phyloP scores from a whole-genome alignment of 2,888 invertebrate genomes.

The Autographa gamma region DNA sequence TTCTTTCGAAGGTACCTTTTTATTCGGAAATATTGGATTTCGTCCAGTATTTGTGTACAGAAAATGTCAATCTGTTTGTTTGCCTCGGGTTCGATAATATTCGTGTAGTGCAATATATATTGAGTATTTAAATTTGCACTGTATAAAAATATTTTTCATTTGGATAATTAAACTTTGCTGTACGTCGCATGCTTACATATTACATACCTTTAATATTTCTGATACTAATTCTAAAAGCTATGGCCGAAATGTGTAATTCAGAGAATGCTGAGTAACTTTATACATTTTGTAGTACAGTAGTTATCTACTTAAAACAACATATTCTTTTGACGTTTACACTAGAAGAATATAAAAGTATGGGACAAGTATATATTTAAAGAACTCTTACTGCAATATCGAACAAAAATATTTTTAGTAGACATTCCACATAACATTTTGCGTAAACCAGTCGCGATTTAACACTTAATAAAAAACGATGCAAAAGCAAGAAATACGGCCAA shows the following conservation, averaged over 20 bases:
- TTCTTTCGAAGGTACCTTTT: not conserved
- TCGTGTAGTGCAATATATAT: no score
- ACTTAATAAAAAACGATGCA: no score
- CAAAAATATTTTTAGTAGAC: no score
- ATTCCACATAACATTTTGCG: no score
- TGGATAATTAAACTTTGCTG: no score
- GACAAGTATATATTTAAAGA: not conserved
- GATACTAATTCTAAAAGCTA: slow-evolving; percentile 19
- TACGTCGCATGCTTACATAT: not conserved
- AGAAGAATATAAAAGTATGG: not conserved
- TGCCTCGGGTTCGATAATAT: not conserved
- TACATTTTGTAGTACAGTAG: slow-evolving; percentile 22
- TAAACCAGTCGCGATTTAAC: no score
- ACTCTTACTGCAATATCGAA: no score
- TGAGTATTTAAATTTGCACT: not conserved
- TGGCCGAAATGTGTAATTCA: slow-evolving; percentile 31
- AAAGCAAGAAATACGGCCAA: not conserved
- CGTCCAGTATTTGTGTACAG: not conserved
- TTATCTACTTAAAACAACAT: slow-evolving; percentile 14
- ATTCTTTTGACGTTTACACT: not conserved
- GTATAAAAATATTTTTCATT: not conserved
- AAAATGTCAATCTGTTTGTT: not conserved
- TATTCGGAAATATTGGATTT: not conserved
- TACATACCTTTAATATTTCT: not conserved
- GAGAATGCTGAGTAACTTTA: slow-evolving; percentile 18